Conservation (phyloP, 1,140 invertebrate species). For the Zaprionus capensis region DNA sequence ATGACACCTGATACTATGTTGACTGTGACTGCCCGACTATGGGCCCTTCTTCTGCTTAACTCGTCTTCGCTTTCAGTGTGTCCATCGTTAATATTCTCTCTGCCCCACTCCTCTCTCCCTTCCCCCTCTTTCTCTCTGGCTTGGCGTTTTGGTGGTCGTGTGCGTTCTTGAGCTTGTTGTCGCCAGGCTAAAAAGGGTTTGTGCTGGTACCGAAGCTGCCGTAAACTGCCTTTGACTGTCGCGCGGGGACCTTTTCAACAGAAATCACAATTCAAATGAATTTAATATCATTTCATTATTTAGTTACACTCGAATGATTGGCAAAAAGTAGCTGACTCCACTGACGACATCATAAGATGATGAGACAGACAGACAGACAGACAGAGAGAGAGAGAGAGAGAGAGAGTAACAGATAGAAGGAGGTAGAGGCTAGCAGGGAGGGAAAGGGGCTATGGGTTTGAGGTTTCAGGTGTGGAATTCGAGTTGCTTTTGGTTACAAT, state of each 20-base stretch:
- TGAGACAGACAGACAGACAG: neutral
- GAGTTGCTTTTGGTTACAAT: slow-evolving; percentile 62
- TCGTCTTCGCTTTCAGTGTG: slow-evolving; percentile 3
- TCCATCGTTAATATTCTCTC: neutral
- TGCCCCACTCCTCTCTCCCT: neutral
- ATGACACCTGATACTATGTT: slow-evolving; percentile 82
- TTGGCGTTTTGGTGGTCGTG: slow-evolving; percentile 67
- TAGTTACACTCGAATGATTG: slow-evolving; percentile 83
- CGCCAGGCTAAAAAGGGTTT: slow-evolving; percentile 47
- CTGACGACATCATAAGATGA: slow-evolving; percentile 37
- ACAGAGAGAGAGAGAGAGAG: neutral
- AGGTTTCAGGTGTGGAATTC: slow-evolving; percentile 46
- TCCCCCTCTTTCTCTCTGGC: neutral
- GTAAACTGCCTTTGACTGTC: slow-evolving; percentile 30
- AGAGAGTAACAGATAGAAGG: neutral
- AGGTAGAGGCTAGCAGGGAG: neutral
- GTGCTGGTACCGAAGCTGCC: slow-evolving; percentile 30
- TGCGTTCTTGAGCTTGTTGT: slow-evolving; percentile 28
- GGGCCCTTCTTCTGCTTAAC: slow-evolving; percentile 1
- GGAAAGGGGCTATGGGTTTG: neutral
- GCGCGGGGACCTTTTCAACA: slow-evolving; percentile 69
- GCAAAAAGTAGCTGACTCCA: slow-evolving; percentile 72
- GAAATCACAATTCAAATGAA: slow-evolving; percentile 84
- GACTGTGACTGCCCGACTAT: slow-evolving; percentile 31
- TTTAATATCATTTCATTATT: slow-evolving; percentile 84